phyloP scores from a whole-genome alignment of 2,113 vertebrate genomes.

The Pristiophorus japonicus region DNA sequence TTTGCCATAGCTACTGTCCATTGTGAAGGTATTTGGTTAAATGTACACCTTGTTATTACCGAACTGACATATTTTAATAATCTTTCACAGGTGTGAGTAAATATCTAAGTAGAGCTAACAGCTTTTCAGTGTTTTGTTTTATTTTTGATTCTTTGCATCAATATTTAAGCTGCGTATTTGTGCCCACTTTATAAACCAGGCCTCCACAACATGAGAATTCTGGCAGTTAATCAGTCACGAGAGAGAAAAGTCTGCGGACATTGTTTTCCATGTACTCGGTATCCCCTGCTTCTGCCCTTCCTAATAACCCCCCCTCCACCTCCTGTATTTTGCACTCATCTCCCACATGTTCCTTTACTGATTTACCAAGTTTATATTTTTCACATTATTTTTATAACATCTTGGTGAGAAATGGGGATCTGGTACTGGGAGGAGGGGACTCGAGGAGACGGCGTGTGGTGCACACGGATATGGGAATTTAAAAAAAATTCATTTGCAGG shows the following conservation, averaged over 20 bases:
- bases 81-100: neutral
- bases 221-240: neutral
- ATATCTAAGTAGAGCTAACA: neutral
- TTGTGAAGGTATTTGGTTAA: neutral
- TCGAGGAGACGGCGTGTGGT: neutral
- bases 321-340: neutral
- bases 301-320: neutral
- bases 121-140: neutral
- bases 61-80: neutral
- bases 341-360: neutral
- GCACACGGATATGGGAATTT: neutral
- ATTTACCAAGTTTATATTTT: neutral
- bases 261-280: neutral
- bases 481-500: too few species aligned
- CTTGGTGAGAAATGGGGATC: neutral
- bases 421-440: neutral
- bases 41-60: neutral
- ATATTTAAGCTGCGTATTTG: neutral
- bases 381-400: neutral
- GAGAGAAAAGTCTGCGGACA: neutral
- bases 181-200: neutral
- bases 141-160: neutral
- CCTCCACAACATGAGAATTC: neutral
- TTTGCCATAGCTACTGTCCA: neutral
- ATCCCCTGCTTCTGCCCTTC: neutral